Base-by-base conservation (phyloP, 2,113 vertebrate species). In the Chunga burmeisteri region DNA sequence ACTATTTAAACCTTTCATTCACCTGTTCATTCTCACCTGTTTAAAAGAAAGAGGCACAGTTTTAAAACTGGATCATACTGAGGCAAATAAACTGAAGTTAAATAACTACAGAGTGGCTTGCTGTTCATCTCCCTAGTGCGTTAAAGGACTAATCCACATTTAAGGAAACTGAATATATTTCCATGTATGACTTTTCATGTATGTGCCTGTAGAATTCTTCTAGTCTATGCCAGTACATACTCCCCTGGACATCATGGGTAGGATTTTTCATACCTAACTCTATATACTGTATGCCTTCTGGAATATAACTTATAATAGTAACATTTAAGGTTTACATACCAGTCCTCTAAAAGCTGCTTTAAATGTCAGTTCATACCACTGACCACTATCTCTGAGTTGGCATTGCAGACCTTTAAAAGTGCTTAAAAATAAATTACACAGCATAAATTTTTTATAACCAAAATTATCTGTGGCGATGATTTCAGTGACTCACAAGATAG, bases 341-440 rank as follows among this genome's bases (percentile, higher is more conserved):
- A 10, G 16, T 62, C 46, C 29, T 80, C 50, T 86, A 81, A 90
- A 93, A 86, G 32, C 36, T 74, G 16, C 21, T 84, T 92, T 88
- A 61, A 95, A 95, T 81, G 72, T 78, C n/a, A 86, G 66, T 93
- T 92, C 27, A 18, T 47, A n/a, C 21, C 92, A 61, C 55, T 93
- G 90, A 62, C 88, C 85, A 81, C 94, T 94, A 93, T 88, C 61
- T 93, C 82, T 94, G 95, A 93, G 79, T 96, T 88, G 92, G n/a
- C 38, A 81, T 23, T 56, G 52, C 8, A 55, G 63, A 88, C 11
- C 56, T 86, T 94, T 79, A 81, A 40, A 90, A 90, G 29, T 59
- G 9, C 13, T 92, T 63, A 66, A 88, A 94, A 96, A 67, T 52
- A 95, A 82, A 94, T 96, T 88, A 82, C 22, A 50, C 27, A 50